These are phyloP conservation scores for Tribolium freemani DNA, from an alignment of 2,888 invertebrate genomes.

Conservation along the genomic window DNA sequence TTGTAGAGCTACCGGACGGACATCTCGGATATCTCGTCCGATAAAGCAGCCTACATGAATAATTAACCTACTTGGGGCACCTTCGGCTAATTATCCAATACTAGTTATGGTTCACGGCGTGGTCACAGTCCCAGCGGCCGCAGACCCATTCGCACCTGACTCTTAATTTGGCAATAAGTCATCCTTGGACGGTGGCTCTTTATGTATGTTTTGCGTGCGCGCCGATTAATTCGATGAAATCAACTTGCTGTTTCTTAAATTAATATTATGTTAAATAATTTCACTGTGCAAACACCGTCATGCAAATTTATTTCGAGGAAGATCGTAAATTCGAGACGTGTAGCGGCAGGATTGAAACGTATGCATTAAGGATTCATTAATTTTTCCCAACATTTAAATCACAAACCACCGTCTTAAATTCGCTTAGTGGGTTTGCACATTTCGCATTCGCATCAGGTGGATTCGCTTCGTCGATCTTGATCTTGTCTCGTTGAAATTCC, in stretches of 20 bases:
- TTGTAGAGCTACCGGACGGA: slow-evolving; percentile 30
- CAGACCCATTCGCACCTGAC: slow-evolving; percentile 34
- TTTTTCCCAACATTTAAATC: not conserved
- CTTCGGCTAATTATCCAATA: slow-evolving; percentile 32
- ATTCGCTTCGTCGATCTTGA: slow-evolving; percentile 10
- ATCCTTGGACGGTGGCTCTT: slow-evolving; percentile 23
- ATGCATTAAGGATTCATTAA: slow-evolving; percentile 7
- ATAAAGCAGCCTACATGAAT: slow-evolving; percentile 39
- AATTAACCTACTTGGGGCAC: slow-evolving; percentile 43
- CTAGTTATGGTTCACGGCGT: slow-evolving; percentile 38
- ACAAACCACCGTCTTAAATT: not conserved
- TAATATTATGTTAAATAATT: slow-evolving; percentile 31
- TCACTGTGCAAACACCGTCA: not conserved
- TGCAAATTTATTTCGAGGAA: slow-evolving; percentile 5
- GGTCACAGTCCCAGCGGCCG: slow-evolving; percentile 7
- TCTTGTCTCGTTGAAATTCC: slow-evolving; percentile 19
- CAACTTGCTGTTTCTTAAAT: slow-evolving; percentile 19
- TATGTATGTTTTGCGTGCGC: slow-evolving; percentile 41
- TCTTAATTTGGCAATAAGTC: slow-evolving; percentile 33
- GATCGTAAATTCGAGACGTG: slow-evolving; percentile 18
- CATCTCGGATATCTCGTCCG: slow-evolving; percentile 30
- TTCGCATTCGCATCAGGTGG: slow-evolving; percentile 27
- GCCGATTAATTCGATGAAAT: slow-evolving; percentile 44
- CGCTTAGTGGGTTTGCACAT: not conserved
- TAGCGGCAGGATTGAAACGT: not conserved